Evolutionary conservation across 2,888 invertebrate species (phyloP), one percentile per base, ranked within the genome.

Genomic region (Amphipoea lucens): DNA sequence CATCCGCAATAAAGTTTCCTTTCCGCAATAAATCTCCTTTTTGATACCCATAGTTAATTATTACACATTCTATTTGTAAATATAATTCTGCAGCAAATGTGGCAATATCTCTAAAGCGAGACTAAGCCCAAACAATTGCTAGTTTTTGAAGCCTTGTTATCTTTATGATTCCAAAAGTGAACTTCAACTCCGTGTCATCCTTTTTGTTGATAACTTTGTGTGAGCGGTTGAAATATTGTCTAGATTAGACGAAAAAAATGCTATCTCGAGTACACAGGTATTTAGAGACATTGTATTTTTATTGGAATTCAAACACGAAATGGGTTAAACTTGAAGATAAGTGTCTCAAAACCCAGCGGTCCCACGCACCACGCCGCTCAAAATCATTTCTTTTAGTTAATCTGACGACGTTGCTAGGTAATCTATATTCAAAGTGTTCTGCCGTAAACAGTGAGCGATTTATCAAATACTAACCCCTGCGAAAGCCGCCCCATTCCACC

Each of bases 401-500:
- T 51, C 45, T 80, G 51, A 57, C 40, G 23, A 57, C n/a, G 54
- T 57, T 85, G n/a, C 29, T 48, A 73, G 23, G 29, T 69, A 76
- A 76, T 74, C 48, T 80, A 54, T 71, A 81, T 84, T 78, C 45
- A 69, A 75, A 77, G n/a, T 66, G 6, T 65, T 72, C 57, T 62
- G n/a, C 73, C 20, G 70, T 67, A 78, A 73, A 73, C 72, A 62
- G 65, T 72, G 14, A 70, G 29, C 48, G 65, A 82, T 74, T 78
- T 73, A 77, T 86, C 20, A 77, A 63, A 60, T 85, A 93, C 95
- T 92, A 86, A 97, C 97, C 90, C 97, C 96, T 76, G 95, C 93
- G 76, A 96, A 97, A 71, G 97, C 96, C 29, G 95, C 94, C 3
- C 97, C 97, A 75, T 97, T 97, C 97, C 97, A 97, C 7, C 96